Conservation (phyloP, 2,113 vertebrate species). For the Siniperca chuatsi region DNA sequence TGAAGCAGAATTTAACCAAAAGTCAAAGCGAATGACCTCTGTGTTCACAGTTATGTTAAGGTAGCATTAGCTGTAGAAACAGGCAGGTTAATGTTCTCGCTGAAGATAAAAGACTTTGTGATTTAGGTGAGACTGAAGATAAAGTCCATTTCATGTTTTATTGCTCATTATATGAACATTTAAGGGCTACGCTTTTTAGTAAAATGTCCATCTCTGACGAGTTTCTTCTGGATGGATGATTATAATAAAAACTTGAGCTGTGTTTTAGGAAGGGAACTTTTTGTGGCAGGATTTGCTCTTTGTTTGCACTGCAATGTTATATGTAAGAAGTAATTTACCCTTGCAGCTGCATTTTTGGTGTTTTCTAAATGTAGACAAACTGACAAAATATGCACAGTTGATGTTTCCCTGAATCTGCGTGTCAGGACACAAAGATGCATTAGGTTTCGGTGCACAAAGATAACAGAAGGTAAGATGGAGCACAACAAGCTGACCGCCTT, state of each 20-base stretch:
- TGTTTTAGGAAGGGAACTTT: not conserved
- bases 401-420: not conserved
- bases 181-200: not conserved
- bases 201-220: not conserved
- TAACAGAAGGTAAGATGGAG: constrained; percentile 6
- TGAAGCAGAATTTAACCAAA: not conserved
- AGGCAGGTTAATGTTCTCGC: not conserved
- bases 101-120: not conserved
- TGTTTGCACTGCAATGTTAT: not conserved
- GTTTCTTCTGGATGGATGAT: not conserved
- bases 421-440: not conserved
- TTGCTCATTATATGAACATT: not conserved
- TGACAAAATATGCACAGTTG: not conserved
- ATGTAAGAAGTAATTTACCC: no score
- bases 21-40: not conserved
- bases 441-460: constrained; percentile 24
- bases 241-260: not conserved
- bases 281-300: not conserved
- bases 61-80: not conserved
- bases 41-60: not conserved
- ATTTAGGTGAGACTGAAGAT: not conserved
- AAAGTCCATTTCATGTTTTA: not conserved
- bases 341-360: not conserved
- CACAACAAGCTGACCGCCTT: constrained; percentile 17
- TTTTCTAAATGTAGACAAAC: not conserved